These are phyloP conservation scores for Drosophila infuscata DNA, from an alignment of 2,888 invertebrate species.

Conservation along the genomic window DNA sequence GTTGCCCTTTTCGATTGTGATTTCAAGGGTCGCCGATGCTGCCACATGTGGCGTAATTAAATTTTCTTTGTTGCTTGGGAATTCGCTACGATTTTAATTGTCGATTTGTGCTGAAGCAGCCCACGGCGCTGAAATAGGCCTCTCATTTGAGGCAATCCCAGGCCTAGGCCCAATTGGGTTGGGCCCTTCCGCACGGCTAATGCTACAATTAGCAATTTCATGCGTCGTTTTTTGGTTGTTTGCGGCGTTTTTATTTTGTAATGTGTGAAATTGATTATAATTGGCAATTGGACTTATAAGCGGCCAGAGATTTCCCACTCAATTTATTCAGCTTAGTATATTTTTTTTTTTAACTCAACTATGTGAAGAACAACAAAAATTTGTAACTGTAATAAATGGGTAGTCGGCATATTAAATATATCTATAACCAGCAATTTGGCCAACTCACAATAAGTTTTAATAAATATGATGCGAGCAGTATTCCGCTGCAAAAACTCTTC, in stretches of 20 bases:
- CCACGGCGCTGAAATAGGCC: constrained; percentile 52
- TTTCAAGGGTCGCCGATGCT: constrained; percentile 57
- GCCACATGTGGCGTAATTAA: constrained; percentile 78
- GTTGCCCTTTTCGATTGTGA: constrained; percentile 42
- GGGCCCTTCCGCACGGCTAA: constrained; percentile 67
- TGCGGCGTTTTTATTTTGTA: constrained; percentile 47
- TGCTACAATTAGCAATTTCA: constrained; percentile 76
- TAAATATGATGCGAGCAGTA: neutral
- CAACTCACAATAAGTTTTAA: constrained; percentile 10
- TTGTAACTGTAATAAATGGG: constrained; percentile 20
- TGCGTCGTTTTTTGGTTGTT: constrained; percentile 56
- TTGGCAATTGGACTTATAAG: constrained; percentile 67
- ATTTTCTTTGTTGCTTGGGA: constrained; percentile 76
- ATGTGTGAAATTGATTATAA: constrained; percentile 78
- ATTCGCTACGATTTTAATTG: constrained; percentile 79
- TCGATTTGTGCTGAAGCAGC: constrained; percentile 54
- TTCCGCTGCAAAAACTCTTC: constrained; percentile 8
- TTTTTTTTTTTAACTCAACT: neutral
- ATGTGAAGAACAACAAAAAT: constrained; percentile 35
- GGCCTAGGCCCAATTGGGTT: constrained; percentile 24
- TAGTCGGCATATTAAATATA: constrained; percentile 7
- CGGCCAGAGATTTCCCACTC: constrained; percentile 50
- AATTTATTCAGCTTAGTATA: constrained; percentile 4
- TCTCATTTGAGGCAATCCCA: constrained; percentile 36
- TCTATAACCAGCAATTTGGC: constrained; percentile 1